phyloP scores from a whole-genome alignment of 2,113 vertebrate genomes.

The Rhinopomastus cyanomelas region DNA sequence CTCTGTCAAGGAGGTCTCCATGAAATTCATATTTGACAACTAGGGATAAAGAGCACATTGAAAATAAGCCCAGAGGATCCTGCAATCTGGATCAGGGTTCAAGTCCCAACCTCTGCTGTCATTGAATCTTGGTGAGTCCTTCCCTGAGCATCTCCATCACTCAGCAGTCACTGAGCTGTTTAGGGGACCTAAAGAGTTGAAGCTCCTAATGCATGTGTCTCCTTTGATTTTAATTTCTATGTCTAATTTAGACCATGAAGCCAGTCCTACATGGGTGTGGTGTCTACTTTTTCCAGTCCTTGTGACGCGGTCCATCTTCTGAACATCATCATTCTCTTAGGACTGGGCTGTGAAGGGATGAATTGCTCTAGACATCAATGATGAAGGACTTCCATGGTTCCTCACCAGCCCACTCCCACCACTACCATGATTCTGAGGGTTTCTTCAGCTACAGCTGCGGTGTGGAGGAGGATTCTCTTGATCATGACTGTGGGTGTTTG shows the following conservation, averaged over 20 bases:
- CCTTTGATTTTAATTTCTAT: background rate
- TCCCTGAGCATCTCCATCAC: accelerated
- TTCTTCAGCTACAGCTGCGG: accelerated
- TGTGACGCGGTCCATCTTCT: background rate
- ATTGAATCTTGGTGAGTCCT: background rate
- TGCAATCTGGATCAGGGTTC: background rate
- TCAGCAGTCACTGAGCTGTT: background rate
- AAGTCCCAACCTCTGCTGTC: background rate
- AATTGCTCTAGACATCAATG: accelerated
- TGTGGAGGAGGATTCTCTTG: background rate
- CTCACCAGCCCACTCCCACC: background rate
- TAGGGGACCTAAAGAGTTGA: background rate
- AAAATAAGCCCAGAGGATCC: background rate
- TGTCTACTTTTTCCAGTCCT: background rate
- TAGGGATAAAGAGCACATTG: background rate
- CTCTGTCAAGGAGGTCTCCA: background rate
- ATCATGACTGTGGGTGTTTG: background rate
- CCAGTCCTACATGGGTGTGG: background rate
- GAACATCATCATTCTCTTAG: background rate
- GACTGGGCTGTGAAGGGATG: background rate
- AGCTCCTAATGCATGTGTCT: background rate
- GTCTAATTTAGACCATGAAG: background rate
- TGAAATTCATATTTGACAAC: background rate
- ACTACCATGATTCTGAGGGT: background rate
- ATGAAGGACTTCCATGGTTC: background rate